Percentiles rank a stretch among this genome's conserved stretches.
These are phyloP conservation scores for Drosophila engyochracea DNA, from an alignment of 2,888 invertebrate genomes.

Conservation along the genomic window DNA sequence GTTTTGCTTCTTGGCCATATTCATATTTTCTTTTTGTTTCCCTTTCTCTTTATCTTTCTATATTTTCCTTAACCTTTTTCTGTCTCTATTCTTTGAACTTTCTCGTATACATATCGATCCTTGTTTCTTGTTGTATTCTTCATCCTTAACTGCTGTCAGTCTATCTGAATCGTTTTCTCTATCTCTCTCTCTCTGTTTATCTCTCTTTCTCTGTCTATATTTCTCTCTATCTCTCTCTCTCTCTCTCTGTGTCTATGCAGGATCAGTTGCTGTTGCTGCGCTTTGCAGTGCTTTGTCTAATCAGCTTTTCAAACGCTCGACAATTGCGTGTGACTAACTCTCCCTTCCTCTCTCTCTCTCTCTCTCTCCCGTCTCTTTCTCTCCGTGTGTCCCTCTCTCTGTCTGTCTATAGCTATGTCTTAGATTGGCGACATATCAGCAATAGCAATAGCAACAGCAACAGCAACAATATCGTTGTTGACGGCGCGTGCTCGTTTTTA, in stretches of 20 bases:
- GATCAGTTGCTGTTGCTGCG: slow-evolving; percentile 6
- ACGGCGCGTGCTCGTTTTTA: slow-evolving; percentile 72
- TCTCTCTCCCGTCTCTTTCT: background rate
- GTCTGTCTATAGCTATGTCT: slow-evolving; percentile 22
- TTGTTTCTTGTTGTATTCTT: background rate
- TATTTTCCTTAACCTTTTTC: background rate
- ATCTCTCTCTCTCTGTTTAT: background rate
- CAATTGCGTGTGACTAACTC: background rate
- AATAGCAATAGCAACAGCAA: slow-evolving; percentile 30
- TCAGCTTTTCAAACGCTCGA: slow-evolving; percentile 3
- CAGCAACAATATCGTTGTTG: slow-evolving; percentile 40
- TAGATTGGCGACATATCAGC: slow-evolving; percentile 39
- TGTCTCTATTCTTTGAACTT: background rate
- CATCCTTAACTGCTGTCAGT: background rate
- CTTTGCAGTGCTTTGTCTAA: background rate
- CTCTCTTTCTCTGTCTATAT: background rate
- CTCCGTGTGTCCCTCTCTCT: background rate
- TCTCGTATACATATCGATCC: background rate
- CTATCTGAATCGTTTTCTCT: background rate
- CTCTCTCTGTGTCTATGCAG: background rate
- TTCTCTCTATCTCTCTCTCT: background rate
- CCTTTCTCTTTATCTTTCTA: background rate
- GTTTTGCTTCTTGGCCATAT: background rate
- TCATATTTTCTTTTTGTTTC: background rate
- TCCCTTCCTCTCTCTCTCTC: background rate